Evolutionary conservation across 2,113 vertebrate genomes (phyloP).

Genomic region (Arothron firmamentum): DNA sequence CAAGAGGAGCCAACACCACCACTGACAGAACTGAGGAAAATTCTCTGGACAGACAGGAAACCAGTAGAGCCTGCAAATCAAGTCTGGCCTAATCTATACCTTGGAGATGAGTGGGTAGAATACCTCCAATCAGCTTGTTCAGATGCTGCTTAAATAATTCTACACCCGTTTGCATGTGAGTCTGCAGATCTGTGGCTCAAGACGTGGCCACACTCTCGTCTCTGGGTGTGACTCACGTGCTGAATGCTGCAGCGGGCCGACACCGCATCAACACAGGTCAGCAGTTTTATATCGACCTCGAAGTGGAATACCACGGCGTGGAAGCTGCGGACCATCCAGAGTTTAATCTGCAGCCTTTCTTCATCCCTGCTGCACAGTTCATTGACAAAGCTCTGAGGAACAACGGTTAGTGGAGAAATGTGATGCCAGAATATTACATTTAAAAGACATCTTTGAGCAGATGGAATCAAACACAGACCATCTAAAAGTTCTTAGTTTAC

Average conservation of each 20-base stretch:
- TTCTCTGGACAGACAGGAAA: slow-evolving; percentile 51
- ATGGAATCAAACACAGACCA: not conserved
- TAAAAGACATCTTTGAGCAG: not conserved
- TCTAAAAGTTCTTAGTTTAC: not conserved
- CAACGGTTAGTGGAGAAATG: slow-evolving; percentile 59
- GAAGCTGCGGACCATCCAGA: slow-evolving; percentile 82
- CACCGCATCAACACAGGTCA: slow-evolving; percentile 77
- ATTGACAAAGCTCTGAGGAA: slow-evolving; percentile 76
- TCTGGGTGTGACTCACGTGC: slow-evolving; percentile 78
- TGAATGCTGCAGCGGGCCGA: slow-evolving; percentile 77
- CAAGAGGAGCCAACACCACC: slow-evolving; percentile 30
- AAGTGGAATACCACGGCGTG: slow-evolving; percentile 74
- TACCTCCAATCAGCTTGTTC: not conserved
- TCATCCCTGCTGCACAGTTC: slow-evolving; percentile 78
- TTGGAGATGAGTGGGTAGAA: slow-evolving; percentile 47
- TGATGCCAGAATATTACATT: not conserved
- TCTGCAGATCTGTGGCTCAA: slow-evolving; percentile 53
- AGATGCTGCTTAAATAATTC: not conserved
- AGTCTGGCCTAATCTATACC: slow-evolving; percentile 49
- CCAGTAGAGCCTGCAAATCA: slow-evolving; percentile 33
- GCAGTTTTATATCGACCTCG: slow-evolving; percentile 74
- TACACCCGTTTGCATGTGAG: slow-evolving; percentile 10
- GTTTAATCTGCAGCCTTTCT: slow-evolving; percentile 80
- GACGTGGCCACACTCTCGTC: slow-evolving; percentile 75
- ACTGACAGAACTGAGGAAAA: slow-evolving; percentile 46